Evolutionary conservation across 2,113 vertebrate species (phyloP), one percentile per base, ranked within the genome.

Genomic region (Bubo blakistoni): DNA sequence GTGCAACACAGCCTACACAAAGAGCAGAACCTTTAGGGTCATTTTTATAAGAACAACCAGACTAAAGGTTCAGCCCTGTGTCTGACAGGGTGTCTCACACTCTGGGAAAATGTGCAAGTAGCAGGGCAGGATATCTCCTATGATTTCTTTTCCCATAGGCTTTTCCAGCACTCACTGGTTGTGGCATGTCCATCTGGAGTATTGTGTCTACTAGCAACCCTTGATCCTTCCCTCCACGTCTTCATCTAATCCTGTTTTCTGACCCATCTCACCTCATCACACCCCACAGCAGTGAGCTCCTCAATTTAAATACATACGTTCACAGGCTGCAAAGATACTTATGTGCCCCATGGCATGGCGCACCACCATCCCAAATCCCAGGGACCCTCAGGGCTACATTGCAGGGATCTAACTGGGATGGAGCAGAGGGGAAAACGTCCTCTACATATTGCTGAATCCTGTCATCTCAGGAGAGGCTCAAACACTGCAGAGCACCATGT

Each of bases 121-220:
- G 57, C 16, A 49, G 62, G 20, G 13, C 29, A 61, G 66, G 71
- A n/a, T 59, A 86, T 92, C 32, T 74, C 12, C 66, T 32, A 1
- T 0, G 0, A 32, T 44, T 84, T 86, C 52, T 59, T 29, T 84
- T 82, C 32, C 24, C 36, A 4, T 10, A 71, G n/a, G 26, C 21
- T 86, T 67, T 88, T 88, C 44, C 11, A 40, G 44, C 36, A 32
- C 32, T 52, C 24, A 19, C 9, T 52, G 24, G 18, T 32, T 85
- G 27, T 1, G 0, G 9, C 9, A 7, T 27, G 9, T 40, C 70
- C 25, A 2, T 13, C 16, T 1, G 4, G 49, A 36, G 7, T 14
- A 16, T 3, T 20, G 46, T 36, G 10, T 38, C 27, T 76, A 8
- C 26, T 36, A 62, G 51, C 22, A 59, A 4, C 13, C 26, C 36